These are phyloP conservation scores for Lagopus muta DNA, from an alignment of 2,113 vertebrate genomes.

Conservation along the genomic window DNA sequence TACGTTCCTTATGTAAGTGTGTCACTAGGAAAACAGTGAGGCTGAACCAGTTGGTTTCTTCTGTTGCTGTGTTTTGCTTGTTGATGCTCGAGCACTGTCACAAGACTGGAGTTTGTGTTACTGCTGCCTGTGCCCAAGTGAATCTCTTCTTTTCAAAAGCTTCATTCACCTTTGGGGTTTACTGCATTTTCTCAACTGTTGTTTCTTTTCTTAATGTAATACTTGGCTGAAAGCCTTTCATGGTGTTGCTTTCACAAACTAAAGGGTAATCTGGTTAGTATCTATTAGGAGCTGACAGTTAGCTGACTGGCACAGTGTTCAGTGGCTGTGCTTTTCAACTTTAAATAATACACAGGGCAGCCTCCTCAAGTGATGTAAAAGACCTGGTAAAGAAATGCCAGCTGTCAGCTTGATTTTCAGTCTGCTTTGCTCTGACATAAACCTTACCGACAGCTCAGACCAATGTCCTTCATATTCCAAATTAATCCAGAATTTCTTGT, in stretches of 20 bases:
- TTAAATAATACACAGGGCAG: constrained; percentile 20
- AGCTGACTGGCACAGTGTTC: not conserved
- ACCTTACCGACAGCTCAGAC: constrained; percentile 43
- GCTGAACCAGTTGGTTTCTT: constrained; percentile 11
- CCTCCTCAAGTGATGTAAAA: constrained; percentile 38
- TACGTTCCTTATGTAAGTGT: constrained; percentile 39
- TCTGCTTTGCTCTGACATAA: constrained; percentile 49
- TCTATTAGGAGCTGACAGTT: not conserved
- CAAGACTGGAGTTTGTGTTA: not conserved
- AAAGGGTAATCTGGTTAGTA: not conserved
- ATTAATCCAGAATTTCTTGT: constrained; percentile 48
- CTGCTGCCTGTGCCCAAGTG: not conserved
- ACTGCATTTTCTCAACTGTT: not conserved
- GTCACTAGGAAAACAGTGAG: constrained; percentile 7
- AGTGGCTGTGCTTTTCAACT: constrained; percentile 30
- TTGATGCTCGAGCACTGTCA: not conserved
- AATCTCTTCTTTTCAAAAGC: constrained; percentile 8
- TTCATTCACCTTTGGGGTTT: not conserved
- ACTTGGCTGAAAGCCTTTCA: constrained; percentile 25
- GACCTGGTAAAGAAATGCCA: constrained; percentile 59
- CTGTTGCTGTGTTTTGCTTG: not conserved
- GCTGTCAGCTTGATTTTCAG: constrained; percentile 59
- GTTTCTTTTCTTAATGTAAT: not conserved
- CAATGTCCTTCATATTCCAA: constrained; percentile 58
- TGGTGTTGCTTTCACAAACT: constrained; percentile 17